Evolutionary conservation across 35 echinoderm and acorn worm species (phyloP), one percentile per base, ranked within the genome.

Genomic region (Heliocidaris tuberculata): DNA sequence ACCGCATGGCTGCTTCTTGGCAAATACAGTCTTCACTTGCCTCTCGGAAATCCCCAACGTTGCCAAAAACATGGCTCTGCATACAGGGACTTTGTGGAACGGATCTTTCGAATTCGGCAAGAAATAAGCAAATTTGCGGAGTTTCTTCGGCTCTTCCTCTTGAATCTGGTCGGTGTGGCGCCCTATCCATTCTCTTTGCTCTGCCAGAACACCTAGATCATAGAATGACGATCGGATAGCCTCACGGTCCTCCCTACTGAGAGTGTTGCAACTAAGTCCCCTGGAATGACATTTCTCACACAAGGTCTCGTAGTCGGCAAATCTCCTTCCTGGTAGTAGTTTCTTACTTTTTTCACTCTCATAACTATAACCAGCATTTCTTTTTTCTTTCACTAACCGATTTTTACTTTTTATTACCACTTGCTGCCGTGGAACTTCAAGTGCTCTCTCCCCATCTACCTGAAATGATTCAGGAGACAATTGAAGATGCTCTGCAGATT

Each of bases 121-220:
- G 88, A 92, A 92, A 21, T 95, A 95, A 12, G 21, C 32, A 93
- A 71, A 94, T 32, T 24, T 70, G 24, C 17, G 60, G 21, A 52
- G 60, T 86, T 96, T 94, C 59, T 93, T 78, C 15, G 70, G 47
- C 10, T 6, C 48, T 56, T 35, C 56, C n/a, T 85, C 92, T 32
- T 30, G 7, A 60, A 94, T 49, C 30, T n/a, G 93, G 31, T 29
- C 4, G 9, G 32, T 70, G 61, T 94, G 93, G 30, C 88, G 89
- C n/a, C 6, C 61, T 35, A 96, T 48, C 95, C 95, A 96, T 27
- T 96, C 91, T 88, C 95, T 96, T 94, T 96, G 95, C 87, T 48
- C n/a, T 70, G 71, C 16, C n/a, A 95, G 31, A 32, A 17, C 50
- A 70, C 49, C 86, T 19, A 88, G 30, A 88, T 88, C 15, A 30